A percentile compares a stretch with the other conserved stretches of the same genome.
Conservation (phyloP, 2,888 invertebrate species). For the Thymelicus acteon region DNA sequence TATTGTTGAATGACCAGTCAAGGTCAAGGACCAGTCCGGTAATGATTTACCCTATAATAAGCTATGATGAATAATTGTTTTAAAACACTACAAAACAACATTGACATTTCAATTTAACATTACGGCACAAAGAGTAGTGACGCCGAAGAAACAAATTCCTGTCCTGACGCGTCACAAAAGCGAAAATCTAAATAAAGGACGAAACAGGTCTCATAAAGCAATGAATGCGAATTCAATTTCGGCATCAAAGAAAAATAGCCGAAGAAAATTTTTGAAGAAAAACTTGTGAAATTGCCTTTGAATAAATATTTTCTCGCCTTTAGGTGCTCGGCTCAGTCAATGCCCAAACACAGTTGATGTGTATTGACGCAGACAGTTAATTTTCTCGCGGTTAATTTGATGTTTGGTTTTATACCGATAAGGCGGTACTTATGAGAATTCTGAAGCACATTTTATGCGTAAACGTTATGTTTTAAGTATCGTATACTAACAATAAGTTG, state of each 20-base stretch:
- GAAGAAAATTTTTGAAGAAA: constrained; percentile 47
- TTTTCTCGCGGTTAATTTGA: constrained; percentile 17
- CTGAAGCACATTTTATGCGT: neutral
- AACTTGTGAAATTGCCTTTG: constrained; percentile 48
- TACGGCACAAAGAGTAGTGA: neutral
- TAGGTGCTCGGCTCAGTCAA: constrained; percentile 22
- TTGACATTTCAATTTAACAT: constrained; percentile 2
- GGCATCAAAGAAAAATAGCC: constrained; percentile 70
- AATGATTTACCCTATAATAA: neutral
- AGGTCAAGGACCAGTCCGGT: neutral
- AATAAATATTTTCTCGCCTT: constrained; percentile 55
- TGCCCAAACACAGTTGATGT: constrained; percentile 28
- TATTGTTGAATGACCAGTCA: too few species aligned
- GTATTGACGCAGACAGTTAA: constrained; percentile 30
- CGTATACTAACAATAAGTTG: too few species aligned
- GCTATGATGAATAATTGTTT: neutral
- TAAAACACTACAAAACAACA: constrained; percentile 8
- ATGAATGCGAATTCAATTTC: constrained; percentile 73
- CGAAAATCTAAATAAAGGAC: constrained; percentile 57
- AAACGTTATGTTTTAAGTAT: neutral
- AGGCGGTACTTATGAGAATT: neutral
- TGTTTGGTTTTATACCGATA: neutral
- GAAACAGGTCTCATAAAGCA: constrained; percentile 64
- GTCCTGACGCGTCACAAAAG: constrained; percentile 26
- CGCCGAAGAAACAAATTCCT: constrained; percentile 10